These are phyloP conservation scores for Zaprionus tsacasi DNA, from an alignment of 1,140 invertebrate genomes.

Conservation along the genomic window DNA sequence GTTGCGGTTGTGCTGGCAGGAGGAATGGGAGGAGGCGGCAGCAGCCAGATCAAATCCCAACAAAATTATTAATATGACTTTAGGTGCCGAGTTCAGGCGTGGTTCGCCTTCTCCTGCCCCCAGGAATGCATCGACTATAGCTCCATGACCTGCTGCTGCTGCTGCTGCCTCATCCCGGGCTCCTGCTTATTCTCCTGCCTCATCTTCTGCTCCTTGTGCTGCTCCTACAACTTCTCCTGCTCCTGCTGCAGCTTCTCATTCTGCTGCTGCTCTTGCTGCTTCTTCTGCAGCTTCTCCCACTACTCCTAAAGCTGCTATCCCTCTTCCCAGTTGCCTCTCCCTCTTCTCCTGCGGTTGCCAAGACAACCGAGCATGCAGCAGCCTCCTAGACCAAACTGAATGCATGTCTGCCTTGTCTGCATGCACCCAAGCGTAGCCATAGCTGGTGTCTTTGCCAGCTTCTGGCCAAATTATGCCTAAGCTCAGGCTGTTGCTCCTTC, in stretches of 20 bases:
- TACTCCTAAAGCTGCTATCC: neutral
- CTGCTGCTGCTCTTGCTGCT: neutral
- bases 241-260: neutral
- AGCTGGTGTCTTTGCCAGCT: constrained; percentile 31
- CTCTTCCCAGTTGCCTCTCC: neutral
- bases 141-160: neutral
- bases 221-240: neutral
- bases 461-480: constrained; percentile 67
- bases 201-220: neutral
- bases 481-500: neutral
- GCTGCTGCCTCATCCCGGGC: neutral
- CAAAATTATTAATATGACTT: constrained; percentile 82
- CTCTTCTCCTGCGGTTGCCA: constrained; percentile 54
- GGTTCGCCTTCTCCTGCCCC: constrained; percentile 7
- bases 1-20: constrained; percentile 36
- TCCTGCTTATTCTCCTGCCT: neutral
- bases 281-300: neutral
- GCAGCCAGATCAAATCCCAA: constrained; percentile 60
- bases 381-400: constrained; percentile 11
- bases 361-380: constrained; percentile 61
- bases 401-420: constrained; percentile 26
- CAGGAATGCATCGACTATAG: neutral
- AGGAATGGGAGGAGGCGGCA: no score
- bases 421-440: constrained; percentile 1
- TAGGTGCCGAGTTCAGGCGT: constrained; percentile 48